Evolutionary conservation across 2,113 vertebrate genomes (phyloP), one percentile per base, ranked within the genome.

Genomic region (Melanocharis versteri): DNA sequence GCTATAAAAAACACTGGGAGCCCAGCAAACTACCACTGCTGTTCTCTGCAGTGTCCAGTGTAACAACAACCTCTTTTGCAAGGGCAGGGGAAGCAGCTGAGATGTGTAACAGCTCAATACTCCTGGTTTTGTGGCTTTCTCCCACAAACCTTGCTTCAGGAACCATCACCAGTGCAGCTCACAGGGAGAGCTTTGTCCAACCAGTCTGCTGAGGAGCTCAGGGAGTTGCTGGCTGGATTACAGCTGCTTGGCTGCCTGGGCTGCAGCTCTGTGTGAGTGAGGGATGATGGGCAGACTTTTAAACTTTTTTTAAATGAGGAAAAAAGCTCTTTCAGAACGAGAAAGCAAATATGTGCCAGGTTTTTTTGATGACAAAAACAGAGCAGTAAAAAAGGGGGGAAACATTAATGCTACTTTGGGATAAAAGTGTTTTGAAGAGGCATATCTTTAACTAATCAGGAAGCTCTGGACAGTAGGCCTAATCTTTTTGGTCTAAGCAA

Each of bases 361-460:
- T 40, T 77, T 80, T 68, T 26, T 60, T 82, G 78, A 93, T 12
- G 20, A 56, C 57, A 60, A 84, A 81, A 3, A 1, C 60, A 87
- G 64, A 65, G 11, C 23, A 7, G 20, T 15, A 27, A 80, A 37
- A 87, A 85, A 19, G 6, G 10, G 10, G 15, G n/a, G 33, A 39
- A 83, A 57, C 6, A 60, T 40, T 58, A 83, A 76, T 73, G 84
- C 8, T 68, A 75, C 84, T 71, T 94, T 76, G 44, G n/a, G 18
- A 90, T 78, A 77, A 77, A 76, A 16, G 12, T 30, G 15, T 57
- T 87, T 78, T 57, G 72, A 88, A 70, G 51, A 93, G 90, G 75
- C 23, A 75, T 79, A 61, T 92, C 66, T 95, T 96, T 94, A 94
- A 89, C 71, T 91, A 90, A 96, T 95, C 70, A 93, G 60, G 66